phyloP scores from a whole-genome alignment of 2,888 invertebrate genomes.

The Lamproptera curius region DNA sequence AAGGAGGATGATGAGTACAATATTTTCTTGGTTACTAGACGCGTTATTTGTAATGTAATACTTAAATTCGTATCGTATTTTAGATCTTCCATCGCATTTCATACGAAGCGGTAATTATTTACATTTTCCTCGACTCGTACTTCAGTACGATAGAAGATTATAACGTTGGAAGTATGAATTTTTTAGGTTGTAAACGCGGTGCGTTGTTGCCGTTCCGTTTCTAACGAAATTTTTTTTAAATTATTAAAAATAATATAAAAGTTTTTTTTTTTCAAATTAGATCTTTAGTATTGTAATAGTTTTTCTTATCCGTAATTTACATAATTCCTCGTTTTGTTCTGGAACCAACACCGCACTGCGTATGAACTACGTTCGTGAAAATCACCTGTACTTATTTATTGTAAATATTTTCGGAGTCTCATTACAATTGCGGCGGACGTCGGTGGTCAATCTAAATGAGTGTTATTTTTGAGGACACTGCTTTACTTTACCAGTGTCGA shows the following conservation, averaged over 20 bases:
- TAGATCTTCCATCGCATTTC: too few species aligned
- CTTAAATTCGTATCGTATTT: too few species aligned
- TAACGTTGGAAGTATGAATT: too few species aligned
- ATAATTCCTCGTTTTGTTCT: slow-evolving; percentile 22
- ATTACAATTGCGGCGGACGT: slow-evolving; percentile 20
- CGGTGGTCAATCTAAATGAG: background rate
- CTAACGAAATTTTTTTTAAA: too few species aligned
- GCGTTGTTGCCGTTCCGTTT: background rate
- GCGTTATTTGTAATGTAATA: too few species aligned
- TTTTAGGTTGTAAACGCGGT: slow-evolving; percentile 2
- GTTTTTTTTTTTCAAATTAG: too few species aligned
- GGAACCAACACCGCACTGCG: slow-evolving; percentile 29
- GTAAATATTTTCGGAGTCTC: slow-evolving; percentile 40
- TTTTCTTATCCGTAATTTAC: too few species aligned
- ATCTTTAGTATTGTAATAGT: too few species aligned
- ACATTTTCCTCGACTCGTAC: background rate
- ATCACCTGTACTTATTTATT: slow-evolving; percentile 53
- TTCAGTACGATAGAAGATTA: background rate
- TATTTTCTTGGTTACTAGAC: too few species aligned
- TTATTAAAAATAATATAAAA: too few species aligned
- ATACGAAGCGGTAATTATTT: too few species aligned
- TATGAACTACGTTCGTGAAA: slow-evolving; percentile 27
- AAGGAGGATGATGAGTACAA: too few species aligned
- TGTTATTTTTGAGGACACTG: background rate
- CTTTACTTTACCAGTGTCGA: background rate